phyloP scores from a whole-genome alignment of 2,888 invertebrate genomes.

The Epirrhoe tristata region DNA sequence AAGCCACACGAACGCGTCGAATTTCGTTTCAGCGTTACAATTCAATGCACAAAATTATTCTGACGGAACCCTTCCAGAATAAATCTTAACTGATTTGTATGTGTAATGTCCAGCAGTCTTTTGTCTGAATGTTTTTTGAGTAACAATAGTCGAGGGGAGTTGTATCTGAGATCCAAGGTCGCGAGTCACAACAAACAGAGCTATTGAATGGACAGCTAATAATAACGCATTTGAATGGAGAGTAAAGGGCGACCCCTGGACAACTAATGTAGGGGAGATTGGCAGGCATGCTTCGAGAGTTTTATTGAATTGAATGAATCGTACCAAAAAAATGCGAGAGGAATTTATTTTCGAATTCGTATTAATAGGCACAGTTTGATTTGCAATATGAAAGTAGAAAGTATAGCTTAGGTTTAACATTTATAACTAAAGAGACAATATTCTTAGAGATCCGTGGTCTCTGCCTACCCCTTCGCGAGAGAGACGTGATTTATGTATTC shows the following conservation, averaged over 20 bases:
- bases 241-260: slow-evolving; percentile 23
- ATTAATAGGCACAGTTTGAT: background rate
- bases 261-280: slow-evolving; percentile 13
- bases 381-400: background rate
- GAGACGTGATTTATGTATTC: too few species aligned
- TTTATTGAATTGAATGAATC: background rate
- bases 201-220: slow-evolving; percentile 31
- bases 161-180: slow-evolving; percentile 29
- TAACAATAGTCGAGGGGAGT: slow-evolving; percentile 21
- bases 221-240: slow-evolving; percentile 29
- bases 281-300: slow-evolving; percentile 15
- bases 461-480: too few species aligned
- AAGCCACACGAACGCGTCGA: background rate
- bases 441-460: too few species aligned
- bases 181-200: slow-evolving; percentile 30
- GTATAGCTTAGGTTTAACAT: background rate
- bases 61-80: slow-evolving; percentile 3
- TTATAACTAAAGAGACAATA: background rate
- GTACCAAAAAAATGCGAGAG: too few species aligned
- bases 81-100: slow-evolving; percentile 17
- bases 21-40: background rate
- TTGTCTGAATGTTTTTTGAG: slow-evolving; percentile 21
- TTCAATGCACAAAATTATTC: slow-evolving; percentile 5
- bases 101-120: slow-evolving; percentile 6
- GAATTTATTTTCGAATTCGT: too few species aligned